phyloP scores from a whole-genome alignment of 64 coral and sea anemone species.

The Montipora capricornis region DNA sequence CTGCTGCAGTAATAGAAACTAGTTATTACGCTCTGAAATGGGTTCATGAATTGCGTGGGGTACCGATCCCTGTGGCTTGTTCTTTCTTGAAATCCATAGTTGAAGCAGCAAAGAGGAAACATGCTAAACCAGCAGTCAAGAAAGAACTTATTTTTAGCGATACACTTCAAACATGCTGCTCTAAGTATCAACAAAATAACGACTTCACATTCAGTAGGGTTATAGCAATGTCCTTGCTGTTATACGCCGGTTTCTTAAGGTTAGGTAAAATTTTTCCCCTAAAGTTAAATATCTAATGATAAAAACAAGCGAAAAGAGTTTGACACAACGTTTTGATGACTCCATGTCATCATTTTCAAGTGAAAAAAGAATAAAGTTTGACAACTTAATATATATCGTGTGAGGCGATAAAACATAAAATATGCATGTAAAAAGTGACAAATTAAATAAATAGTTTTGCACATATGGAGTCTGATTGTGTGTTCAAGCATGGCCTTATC shows the following conservation, averaged over 20 bases:
- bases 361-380: too few species aligned
- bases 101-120: not conserved
- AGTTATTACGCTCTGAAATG: not conserved
- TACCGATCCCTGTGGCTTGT: not conserved
- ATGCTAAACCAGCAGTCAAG: not conserved
- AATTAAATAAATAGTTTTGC: too few species aligned
- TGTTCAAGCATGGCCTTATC: too few species aligned
- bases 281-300: not conserved
- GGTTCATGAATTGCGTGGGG: not conserved
- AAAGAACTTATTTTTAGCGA: not conserved
- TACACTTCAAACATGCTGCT: not conserved
- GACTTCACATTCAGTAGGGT: not conserved
- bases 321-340: too few species aligned
- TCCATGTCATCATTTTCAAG: too few species aligned
- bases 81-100: not conserved
- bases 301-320: too few species aligned
- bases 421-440: too few species aligned
- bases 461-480: too few species aligned
- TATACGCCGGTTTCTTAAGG: constrained; percentile 53
- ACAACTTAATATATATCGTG: too few species aligned
- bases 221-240: constrained; percentile 21
- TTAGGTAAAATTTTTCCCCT: constrained; percentile 27
- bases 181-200: not conserved
- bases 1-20: not conserved
- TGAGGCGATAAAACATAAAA: too few species aligned